Conservation (phyloP, 2,888 invertebrate species). For the Tachina fera region DNA sequence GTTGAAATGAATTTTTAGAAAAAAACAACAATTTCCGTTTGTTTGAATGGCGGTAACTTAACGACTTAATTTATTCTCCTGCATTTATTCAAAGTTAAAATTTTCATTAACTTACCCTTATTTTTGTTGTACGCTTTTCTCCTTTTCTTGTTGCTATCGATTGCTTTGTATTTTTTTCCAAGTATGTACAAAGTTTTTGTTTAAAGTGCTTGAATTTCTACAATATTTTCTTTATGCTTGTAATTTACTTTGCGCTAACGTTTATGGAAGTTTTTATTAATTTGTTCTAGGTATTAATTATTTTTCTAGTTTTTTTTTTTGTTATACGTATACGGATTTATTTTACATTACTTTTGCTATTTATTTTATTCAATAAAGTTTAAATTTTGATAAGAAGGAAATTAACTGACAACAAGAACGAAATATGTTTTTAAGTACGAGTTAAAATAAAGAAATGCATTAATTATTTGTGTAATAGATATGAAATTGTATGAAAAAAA, state of each 20-base stretch:
- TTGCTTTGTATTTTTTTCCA: slow-evolving; percentile 3
- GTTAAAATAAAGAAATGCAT: neutral
- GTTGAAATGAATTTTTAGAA: neutral
- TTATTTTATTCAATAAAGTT: slow-evolving; percentile 25
- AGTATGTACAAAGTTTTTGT: neutral
- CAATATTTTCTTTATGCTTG: neutral
- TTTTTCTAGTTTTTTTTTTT: neutral
- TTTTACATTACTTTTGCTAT: slow-evolving; percentile 29
- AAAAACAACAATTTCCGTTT: neutral
- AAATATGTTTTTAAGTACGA: neutral
- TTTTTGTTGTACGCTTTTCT: slow-evolving; percentile 12
- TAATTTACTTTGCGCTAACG: slow-evolving; percentile 17
- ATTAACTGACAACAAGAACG: slow-evolving; percentile 5
- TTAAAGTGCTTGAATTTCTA: slow-evolving; percentile 14
- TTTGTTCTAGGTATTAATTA: neutral
- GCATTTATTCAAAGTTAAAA: neutral
- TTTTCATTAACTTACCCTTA: slow-evolving; percentile 52
- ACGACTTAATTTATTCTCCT: neutral
- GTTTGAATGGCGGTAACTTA: neutral
- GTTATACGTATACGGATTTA: slow-evolving; percentile 9
- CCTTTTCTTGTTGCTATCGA: slow-evolving; percentile 5
- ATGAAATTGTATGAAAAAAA: neutral
- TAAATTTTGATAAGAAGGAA: neutral
- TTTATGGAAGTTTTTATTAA: slow-evolving; percentile 21
- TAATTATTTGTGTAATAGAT: neutral